phyloP scores from a whole-genome alignment of 2,888 invertebrate species.

The Kryphioiulus occultus region DNA sequence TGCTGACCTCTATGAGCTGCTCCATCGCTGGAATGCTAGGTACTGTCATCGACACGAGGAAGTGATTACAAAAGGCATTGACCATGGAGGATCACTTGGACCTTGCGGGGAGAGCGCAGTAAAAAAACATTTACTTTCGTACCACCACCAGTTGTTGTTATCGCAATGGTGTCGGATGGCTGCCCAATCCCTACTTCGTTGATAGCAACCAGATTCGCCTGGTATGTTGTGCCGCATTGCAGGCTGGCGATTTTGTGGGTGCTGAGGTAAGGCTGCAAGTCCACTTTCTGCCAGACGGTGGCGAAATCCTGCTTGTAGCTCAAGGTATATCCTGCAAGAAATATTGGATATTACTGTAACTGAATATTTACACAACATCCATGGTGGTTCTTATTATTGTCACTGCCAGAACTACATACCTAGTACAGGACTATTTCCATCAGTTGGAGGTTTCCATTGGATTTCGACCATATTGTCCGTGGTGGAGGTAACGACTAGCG shows the following conservation, averaged over 20 bases:
- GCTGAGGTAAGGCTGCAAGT: conserved; percentile 47
- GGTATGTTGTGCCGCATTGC: conserved; percentile 50
- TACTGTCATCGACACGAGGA: conserved; percentile 1
- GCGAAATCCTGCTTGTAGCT: conserved; percentile 49
- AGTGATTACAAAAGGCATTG: background rate
- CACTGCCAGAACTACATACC: background rate
- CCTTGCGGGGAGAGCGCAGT: background rate
- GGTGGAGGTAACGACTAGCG: conserved; percentile 37
- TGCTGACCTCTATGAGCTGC: conserved; percentile 46
- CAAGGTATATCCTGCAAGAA: conserved; percentile 47
- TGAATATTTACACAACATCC: background rate
- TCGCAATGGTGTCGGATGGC: conserved; percentile 46
- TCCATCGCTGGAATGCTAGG: conserved; percentile 39
- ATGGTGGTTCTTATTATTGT: background rate
- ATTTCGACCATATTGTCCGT: conserved; percentile 10
- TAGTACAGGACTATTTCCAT: conserved; percentile 19
- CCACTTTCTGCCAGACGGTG: conserved; percentile 37
- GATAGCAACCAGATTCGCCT: conserved; percentile 45
- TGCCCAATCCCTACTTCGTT: conserved; percentile 49
- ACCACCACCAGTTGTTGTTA: conserved; percentile 51
- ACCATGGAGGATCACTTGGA: background rate
- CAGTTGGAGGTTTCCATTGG: conserved; percentile 39
- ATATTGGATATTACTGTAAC: no score
- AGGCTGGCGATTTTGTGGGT: conserved; percentile 36
- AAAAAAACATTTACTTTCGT: conserved; percentile 37